Conservation (phyloP, 2,888 invertebrate genomes). For the Cryptocheilus praepositus region DNA sequence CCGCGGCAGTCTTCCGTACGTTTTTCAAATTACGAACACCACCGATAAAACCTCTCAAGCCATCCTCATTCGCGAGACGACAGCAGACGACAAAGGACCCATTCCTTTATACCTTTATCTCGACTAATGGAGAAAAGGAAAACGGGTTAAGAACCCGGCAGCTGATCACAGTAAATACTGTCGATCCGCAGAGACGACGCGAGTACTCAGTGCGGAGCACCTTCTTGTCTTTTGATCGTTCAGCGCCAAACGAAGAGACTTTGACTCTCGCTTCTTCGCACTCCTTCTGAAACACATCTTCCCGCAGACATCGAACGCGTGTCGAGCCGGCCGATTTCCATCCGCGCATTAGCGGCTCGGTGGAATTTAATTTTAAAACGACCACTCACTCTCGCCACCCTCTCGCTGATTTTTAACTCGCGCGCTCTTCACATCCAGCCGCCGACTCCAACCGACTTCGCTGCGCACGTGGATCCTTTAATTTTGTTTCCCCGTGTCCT, state of each 20-base stretch:
- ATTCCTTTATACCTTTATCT: too few relatives aligned
- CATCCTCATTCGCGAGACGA: too few relatives aligned
- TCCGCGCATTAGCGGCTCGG: constrained; percentile 14
- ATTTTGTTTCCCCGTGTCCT: constrained; percentile 1
- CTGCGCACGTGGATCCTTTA: neutral
- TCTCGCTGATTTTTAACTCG: constrained; percentile 3
- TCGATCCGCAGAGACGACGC: too few relatives aligned
- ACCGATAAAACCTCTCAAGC: too few relatives aligned
- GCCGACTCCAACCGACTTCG: too few relatives aligned
- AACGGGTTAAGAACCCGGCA: too few relatives aligned
- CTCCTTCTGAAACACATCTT: neutral
- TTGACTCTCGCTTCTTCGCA: neutral
- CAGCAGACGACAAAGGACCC: too few relatives aligned
- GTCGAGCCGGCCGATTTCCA: neutral
- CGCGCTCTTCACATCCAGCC: too few relatives aligned
- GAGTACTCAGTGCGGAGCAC: neutral
- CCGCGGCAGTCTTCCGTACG: too few relatives aligned
- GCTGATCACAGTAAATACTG: too few relatives aligned
- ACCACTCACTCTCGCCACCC: constrained; percentile 2
- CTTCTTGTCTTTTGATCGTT: constrained; percentile 10
- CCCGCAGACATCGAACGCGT: neutral
- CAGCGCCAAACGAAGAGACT: neutral
- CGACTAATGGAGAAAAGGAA: too few relatives aligned
- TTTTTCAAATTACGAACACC: too few relatives aligned
- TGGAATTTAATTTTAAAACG: constrained; percentile 31